These are phyloP conservation scores for Lasiommata megera DNA, from an alignment of 2,888 invertebrate species.

Conservation along the genomic window DNA sequence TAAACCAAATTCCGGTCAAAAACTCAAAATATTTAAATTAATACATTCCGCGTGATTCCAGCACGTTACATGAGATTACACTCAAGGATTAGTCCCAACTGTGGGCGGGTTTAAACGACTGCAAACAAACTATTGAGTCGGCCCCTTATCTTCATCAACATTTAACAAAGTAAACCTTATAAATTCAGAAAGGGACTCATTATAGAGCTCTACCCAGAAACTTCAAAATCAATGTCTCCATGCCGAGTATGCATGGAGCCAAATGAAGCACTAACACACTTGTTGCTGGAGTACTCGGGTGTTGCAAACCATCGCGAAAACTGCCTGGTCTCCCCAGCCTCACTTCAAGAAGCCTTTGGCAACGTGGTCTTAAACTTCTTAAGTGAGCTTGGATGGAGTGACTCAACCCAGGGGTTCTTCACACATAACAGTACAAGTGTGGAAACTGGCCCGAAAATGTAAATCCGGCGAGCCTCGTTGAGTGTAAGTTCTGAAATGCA, in stretches of 20 bases:
- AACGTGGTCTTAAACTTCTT: neutral
- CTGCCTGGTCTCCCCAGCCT: neutral
- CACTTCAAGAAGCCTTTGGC: neutral
- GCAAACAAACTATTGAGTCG: neutral
- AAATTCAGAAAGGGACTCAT: no score
- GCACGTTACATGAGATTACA: neutral
- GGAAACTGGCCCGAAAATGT: no score
- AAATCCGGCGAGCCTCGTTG: conserved; percentile 48
- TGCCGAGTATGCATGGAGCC: neutral
- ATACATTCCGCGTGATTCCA: conserved; percentile 52
- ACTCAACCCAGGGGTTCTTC: neutral
- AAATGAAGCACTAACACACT: neutral
- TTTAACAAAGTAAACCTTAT: no score
- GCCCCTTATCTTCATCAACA: neutral
- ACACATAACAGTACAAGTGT: no score
- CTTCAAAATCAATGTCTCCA: neutral
- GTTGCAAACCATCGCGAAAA: no score
- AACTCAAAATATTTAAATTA: conserved; percentile 57
- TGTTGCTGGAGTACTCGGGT: neutral
- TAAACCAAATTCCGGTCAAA: conserved; percentile 60
- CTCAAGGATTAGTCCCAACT: neutral
- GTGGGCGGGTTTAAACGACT: neutral
- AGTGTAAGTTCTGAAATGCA: conserved; percentile 64
- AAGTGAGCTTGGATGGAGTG: neutral
- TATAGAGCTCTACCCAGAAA: no score